A percentile compares a stretch with the other conserved stretches of the same genome.
phyloP scores from a whole-genome alignment of 1,140 invertebrate genomes.

The Laupala kohalensis region DNA sequence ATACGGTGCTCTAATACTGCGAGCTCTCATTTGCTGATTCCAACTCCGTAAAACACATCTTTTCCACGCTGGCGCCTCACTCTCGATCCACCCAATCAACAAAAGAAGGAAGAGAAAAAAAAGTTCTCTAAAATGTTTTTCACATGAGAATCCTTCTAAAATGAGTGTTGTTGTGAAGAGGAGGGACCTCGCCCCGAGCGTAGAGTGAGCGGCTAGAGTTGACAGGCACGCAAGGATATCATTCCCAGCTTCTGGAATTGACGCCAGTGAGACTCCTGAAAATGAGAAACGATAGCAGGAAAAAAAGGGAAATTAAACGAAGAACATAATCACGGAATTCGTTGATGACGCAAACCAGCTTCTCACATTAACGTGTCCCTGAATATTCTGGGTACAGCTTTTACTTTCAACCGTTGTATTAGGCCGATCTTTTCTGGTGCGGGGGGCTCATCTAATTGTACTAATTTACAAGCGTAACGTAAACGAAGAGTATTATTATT shows the following conservation, averaged over 20 bases:
- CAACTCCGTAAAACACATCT: too few species aligned
- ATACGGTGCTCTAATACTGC: too few species aligned
- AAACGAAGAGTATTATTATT: not conserved
- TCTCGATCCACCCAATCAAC: too few species aligned
- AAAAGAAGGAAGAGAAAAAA: too few species aligned
- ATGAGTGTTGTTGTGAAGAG: too few species aligned
- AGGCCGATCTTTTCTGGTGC: not conserved
- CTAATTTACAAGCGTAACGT: not conserved
- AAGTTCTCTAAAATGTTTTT: too few species aligned
- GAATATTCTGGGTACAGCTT: not conserved
- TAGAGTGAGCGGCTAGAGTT: not conserved
- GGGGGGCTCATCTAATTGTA: not conserved
- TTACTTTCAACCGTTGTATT: not conserved
- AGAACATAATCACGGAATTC: not conserved
- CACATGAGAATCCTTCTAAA: not conserved
- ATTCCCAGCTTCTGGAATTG: not conserved
- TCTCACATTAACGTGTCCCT: not conserved
- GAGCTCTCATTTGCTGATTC: too few species aligned
- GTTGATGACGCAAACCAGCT: not conserved
- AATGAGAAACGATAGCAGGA: not conserved
- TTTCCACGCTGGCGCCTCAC: too few species aligned
- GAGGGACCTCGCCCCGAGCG: not conserved
- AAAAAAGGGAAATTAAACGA: not conserved
- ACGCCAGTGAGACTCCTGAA: not conserved
- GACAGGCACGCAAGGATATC: not conserved